A percentile compares a stretch with the other conserved stretches of the same genome.
Evolutionary conservation across 2,113 vertebrate genomes (phyloP).

Genomic region (Vireo altiloquus): DNA sequence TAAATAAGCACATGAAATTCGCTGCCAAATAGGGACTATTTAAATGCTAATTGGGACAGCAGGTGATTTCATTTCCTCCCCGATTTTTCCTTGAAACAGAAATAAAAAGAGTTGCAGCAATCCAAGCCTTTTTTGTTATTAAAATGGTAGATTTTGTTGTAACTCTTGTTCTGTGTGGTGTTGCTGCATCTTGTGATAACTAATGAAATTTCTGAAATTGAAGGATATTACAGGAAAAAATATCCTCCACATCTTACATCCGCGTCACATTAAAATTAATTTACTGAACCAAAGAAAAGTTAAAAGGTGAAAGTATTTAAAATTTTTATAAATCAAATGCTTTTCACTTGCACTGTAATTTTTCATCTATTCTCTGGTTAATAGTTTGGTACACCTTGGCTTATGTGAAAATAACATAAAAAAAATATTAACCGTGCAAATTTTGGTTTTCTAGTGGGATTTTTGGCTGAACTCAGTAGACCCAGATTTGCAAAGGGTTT

Average conservation of each 20-base stretch:
- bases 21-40: background rate
- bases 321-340: background rate
- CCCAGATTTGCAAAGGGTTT: background rate
- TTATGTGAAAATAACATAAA: background rate
- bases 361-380: background rate
- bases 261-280: background rate
- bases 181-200: background rate
- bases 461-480: background rate
- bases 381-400: background rate
- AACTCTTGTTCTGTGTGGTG: background rate
- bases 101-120: background rate
- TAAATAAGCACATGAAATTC: background rate
- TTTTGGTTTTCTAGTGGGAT: background rate
- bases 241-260: background rate
- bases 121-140: background rate
- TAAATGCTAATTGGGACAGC: conserved; percentile 17
- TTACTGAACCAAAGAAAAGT: background rate
- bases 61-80: conserved; percentile 13
- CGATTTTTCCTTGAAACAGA: background rate
- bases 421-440: background rate
- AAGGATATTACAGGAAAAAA: background rate
- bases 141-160: background rate
- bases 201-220: background rate
- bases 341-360: background rate
- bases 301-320: background rate